Conservation (phyloP, 2,797 vertebrate genomes). For the Phylloscopus collybita region DNA sequence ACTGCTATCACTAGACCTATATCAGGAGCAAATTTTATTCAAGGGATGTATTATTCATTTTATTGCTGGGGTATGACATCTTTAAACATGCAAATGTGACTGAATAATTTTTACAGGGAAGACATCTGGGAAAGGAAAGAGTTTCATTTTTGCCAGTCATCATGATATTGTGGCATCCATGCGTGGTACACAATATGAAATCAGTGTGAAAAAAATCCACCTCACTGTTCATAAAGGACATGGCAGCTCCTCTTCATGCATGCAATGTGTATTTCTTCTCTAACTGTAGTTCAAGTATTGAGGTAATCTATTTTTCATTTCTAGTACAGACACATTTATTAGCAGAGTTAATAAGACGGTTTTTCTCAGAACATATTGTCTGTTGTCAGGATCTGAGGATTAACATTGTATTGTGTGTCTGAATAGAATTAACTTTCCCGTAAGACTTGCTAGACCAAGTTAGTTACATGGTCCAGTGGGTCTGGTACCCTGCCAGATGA, state of each 20-base stretch:
- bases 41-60: neutral
- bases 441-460: constrained; percentile 18
- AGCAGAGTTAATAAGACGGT: constrained; percentile 48
- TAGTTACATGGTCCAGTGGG: constrained; percentile 25
- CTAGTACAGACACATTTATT: constrained; percentile 46
- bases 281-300: neutral
- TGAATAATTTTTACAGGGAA: constrained; percentile 16
- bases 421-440: constrained; percentile 31
- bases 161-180: neutral
- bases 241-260: neutral
- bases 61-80: neutral
- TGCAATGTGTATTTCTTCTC: neutral
- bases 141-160: neutral
- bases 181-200: neutral
- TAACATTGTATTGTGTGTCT: constrained; percentile 22
- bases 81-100: constrained; percentile 1
- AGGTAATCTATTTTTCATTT: constrained; percentile 44
- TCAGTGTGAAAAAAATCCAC: neutral
- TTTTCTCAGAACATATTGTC: constrained; percentile 19
- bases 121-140: neutral
- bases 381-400: constrained; percentile 46
- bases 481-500: neutral
- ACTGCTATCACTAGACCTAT: neutral
- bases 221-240: neutral
- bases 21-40: constrained; percentile 33